Percentiles rank a stretch among this genome's conserved stretches.
These are phyloP conservation scores for Acanthiza pusilla DNA, from an alignment of 2,797 vertebrate species.

Conservation along the genomic window DNA sequence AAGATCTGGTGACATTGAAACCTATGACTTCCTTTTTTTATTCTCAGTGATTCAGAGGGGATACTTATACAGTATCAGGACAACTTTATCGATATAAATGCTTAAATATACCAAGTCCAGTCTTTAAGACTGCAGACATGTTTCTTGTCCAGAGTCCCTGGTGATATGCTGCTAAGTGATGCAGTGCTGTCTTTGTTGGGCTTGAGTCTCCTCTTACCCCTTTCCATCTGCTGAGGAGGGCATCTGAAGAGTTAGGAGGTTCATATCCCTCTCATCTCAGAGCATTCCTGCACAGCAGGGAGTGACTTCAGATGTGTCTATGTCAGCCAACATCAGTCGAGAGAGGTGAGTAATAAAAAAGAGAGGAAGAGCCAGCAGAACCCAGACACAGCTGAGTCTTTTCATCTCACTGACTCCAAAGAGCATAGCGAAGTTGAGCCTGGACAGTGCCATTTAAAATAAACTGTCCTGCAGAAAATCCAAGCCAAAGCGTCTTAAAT, in stretches of 20 bases:
- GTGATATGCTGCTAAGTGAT: not conserved
- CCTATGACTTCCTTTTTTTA: not conserved
- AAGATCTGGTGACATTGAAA: not conserved
- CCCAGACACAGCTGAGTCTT: not conserved
- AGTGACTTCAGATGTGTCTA: not conserved
- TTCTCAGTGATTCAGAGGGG: not conserved
- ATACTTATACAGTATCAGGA: not conserved
- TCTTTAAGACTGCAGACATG: not conserved
- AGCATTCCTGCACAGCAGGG: not conserved
- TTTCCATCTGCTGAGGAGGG: not conserved
- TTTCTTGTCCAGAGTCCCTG: not conserved
- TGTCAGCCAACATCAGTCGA: constrained; percentile 17
- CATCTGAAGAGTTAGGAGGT: not conserved
- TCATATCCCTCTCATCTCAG: not conserved
- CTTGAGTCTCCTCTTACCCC: not conserved
- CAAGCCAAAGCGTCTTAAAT: not conserved
- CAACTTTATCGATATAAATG: not conserved
- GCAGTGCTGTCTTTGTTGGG: not conserved
- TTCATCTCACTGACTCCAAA: constrained; percentile 34
- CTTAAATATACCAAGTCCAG: not conserved
- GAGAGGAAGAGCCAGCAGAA: not conserved
- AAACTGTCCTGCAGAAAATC: not conserved
- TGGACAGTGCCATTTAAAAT: not conserved
- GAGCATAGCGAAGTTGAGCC: not conserved
- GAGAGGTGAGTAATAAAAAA: not conserved